Evolutionary conservation across 2,113 vertebrate species (phyloP), one percentile per base, ranked within the genome.

Genomic region (Caracal caracal): DNA sequence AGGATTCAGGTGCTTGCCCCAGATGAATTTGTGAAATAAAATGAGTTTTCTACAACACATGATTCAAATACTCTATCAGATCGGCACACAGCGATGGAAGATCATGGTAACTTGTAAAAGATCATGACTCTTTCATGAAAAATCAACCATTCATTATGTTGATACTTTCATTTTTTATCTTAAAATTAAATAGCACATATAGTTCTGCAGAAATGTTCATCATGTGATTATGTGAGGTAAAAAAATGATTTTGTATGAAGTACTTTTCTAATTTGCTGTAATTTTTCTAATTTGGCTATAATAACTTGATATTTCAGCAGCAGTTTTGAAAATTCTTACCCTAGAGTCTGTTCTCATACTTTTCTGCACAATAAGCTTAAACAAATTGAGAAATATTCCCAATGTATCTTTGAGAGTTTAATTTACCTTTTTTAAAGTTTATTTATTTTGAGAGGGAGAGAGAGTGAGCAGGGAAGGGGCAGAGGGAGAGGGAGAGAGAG

Each of bases 11-110:
- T 89, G 43, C 49, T 9, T 80, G 56, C 28, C 78, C 81, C 28
- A 70, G 65, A 66, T 66, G 83, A 94, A 59, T 89, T 28, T 90
- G 65, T 82, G 35, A 91, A 93, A 86, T 91, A 82, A 95, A 94
- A 49, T 43, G 24, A 89, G 73, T 80, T 97, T 90, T 88, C 17
- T 79, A 9, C 24, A 80, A 22, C 30, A 93, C 2, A 17, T 22
- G 47, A 47, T 65, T 87, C 24, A 3, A 97, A 47, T 10, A 30
- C 1, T 43, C 47, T 91, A 13, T 91, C 33, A 30, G 3, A 66
- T 92, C 33, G 49, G n/a, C 10, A 66, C 47, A 51, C 4, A n/a
- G 12, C 26, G 35, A 49, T 65, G 37, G 61, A 80, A 92, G 37
- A 8, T 86, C 82, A 66, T 1, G 17, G 37, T 47, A 90, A 88